phyloP scores from a whole-genome alignment of 2,888 invertebrate species.

The Coelogynopora nodosa region DNA sequence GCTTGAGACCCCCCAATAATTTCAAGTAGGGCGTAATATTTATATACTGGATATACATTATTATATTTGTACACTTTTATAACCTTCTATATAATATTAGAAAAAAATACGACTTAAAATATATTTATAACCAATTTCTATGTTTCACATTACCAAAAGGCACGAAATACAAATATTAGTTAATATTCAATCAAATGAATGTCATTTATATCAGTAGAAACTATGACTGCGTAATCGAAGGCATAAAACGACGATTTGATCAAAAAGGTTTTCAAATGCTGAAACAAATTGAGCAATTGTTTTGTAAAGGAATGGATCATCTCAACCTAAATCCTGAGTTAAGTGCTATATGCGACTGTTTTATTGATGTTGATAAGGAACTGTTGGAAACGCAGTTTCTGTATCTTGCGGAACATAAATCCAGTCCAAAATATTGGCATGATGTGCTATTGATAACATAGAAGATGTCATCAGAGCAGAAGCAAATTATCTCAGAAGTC shows the following conservation, averaged over 20 bases:
- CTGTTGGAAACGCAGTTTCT: not conserved
- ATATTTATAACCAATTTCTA: too few relatives aligned
- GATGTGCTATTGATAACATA: not conserved
- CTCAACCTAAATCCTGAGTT: not conserved
- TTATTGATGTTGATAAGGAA: not conserved
- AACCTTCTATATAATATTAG: too few relatives aligned
- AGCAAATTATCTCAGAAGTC: not conserved
- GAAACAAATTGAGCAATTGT: not conserved
- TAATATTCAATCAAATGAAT: too few relatives aligned
- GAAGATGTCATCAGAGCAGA: not conserved
- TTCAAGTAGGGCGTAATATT: too few relatives aligned
- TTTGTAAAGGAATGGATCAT: not conserved
- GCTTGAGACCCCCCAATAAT: too few relatives aligned
- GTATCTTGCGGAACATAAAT: not conserved
- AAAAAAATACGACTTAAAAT: too few relatives aligned
- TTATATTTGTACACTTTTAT: too few relatives aligned
- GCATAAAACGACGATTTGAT: not conserved
- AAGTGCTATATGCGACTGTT: not conserved
- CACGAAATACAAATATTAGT: too few relatives aligned
- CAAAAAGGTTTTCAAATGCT: not conserved
- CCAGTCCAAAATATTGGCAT: not conserved
- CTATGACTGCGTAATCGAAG: not conserved
- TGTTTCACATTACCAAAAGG: too few relatives aligned
- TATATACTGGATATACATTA: too few relatives aligned
- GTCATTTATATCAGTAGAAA: too few relatives aligned